Base-by-base conservation (phyloP, 2,888 invertebrate genomes). In the Coenonympha arcania region DNA sequence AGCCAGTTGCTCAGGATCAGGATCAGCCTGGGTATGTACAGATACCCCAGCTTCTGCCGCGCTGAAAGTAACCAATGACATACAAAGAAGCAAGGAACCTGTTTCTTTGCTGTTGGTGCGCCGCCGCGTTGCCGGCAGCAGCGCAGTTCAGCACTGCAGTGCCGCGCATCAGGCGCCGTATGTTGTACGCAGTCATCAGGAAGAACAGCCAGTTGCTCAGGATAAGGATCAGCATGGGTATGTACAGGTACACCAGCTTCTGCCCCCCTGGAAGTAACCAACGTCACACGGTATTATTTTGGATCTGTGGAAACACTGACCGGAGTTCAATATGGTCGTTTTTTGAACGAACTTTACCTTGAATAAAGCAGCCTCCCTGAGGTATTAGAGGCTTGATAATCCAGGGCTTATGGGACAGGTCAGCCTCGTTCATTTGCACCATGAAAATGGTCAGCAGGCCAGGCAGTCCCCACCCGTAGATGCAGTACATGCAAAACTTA, bases 181-280 rank as follows among this genome's bases (percentile, higher is more conserved):
- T 68, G 53, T 84, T 83, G 58, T 75, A 82, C 0, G 79, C 77
- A 0, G 85, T 84, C 82, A 85, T 76, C 43, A 79, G 31, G 60
- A 71, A 85, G 57, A 85, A 76, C 24, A 78, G 28, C 81, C 81
- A 82, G 63, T 85, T 85, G 50, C 67, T 66, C 3, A 75, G 1
- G 16, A 79, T 79, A 42, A 84, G 56, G 36, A 82, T 69, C 56
- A 84, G 48, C 79, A 85, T 82, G 0, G 84, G 85, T 1, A 66
- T 57, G 54, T 83, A 83, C 3, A 84, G 60, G 52, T 84, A 85
- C 1, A 79, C 44, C 1, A 81, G 49, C 53, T 79, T 79, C 37
- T 69, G 68, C 1, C 75, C 78, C 39, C 64, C 84, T 84, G 58
- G 2, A 58, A 9, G 9, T 31, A 15, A 22, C 69, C 0, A 72